Conservation (phyloP, 2,113 vertebrate species). For the Gymnogyps californianus region DNA sequence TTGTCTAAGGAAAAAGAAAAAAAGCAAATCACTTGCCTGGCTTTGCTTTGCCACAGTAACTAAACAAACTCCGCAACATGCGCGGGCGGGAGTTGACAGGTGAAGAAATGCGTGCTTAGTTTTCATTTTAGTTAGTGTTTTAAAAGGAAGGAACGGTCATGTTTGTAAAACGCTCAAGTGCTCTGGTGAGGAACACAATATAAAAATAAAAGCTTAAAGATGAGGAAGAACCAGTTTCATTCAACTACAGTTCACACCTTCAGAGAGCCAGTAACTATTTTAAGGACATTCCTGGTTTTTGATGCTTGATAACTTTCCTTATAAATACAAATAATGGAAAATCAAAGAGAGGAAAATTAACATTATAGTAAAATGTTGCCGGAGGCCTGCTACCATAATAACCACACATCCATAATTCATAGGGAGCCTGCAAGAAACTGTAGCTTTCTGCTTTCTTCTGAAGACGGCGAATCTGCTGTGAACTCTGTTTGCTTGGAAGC, state of each 20-base stretch:
- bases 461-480: not conserved
- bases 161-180: not conserved
- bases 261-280: not conserved
- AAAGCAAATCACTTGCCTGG: not conserved
- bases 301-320: not conserved
- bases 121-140: not conserved
- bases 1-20: not conserved
- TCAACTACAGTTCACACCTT: not conserved
- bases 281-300: not conserved
- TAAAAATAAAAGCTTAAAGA: not conserved
- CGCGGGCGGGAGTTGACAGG: not conserved
- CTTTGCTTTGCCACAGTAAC: not conserved
- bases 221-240: not conserved
- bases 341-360: conserved; percentile 1
- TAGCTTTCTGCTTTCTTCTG: conserved; percentile 8
- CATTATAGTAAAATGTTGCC: conserved; percentile 8
- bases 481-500: not conserved
- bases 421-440: not conserved
- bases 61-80: not conserved
- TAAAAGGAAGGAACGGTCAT: not conserved
- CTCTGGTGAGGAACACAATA: not conserved
- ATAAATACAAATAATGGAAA: conserved; percentile 13
- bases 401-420: conserved; percentile 24
- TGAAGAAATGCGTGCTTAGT: not conserved
- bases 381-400: not conserved